Conservation (phyloP, 2,888 invertebrate genomes). For the Saturnia japonica region DNA sequence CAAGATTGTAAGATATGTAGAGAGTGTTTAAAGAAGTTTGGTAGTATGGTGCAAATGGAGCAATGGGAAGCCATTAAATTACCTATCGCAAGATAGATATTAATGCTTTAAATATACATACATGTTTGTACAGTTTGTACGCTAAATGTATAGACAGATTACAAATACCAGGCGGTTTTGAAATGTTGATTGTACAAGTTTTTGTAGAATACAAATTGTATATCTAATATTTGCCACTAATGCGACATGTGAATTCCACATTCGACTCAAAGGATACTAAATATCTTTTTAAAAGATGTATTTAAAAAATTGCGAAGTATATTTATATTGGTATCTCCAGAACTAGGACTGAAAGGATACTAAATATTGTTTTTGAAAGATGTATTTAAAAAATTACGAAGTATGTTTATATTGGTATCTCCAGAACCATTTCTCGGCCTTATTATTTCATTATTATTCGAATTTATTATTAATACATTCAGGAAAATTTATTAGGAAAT, state of each 20-base stretch:
- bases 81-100: background rate
- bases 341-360: background rate
- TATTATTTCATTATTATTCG: too few species aligned
- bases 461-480: constrained; percentile 31
- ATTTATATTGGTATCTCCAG: background rate
- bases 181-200: constrained; percentile 14
- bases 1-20: constrained; percentile 4
- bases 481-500: constrained; percentile 25
- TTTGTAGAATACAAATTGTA: constrained; percentile 8
- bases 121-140: constrained; percentile 18
- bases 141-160: constrained; percentile 16
- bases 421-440: background rate
- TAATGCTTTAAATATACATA: constrained; percentile 10
- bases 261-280: background rate
- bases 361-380: constrained; percentile 1
- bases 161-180: constrained; percentile 13
- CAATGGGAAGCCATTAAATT: constrained; percentile 15
- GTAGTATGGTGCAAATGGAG: constrained; percentile 12
- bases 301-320: background rate
- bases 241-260: background rate
- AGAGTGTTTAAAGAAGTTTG: constrained; percentile 8
- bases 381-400: background rate
- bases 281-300: constrained; percentile 5
- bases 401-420: background rate
- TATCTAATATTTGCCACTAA: background rate